Conservation (phyloP, 2,888 invertebrate species). For the Eumacrocentrus americanus region DNA sequence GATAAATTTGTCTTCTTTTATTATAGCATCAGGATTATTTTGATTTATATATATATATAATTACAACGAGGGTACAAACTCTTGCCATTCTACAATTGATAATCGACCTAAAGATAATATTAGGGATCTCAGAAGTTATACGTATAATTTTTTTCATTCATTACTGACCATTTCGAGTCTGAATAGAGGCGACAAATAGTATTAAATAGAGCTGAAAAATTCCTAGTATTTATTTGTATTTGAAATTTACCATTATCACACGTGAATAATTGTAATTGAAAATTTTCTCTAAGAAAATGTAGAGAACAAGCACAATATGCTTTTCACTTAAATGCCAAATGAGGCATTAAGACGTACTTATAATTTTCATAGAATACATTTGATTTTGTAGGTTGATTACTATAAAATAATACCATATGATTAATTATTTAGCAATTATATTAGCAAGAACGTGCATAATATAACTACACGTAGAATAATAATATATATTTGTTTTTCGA, state of each 20-base stretch:
- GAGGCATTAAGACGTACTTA: constrained; percentile 13
- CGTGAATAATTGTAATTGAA: not conserved
- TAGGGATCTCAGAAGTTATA: not conserved
- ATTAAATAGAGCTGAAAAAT: not conserved
- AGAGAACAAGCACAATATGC: no score
- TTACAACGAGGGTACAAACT: constrained; percentile 15
- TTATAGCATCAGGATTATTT: not conserved
- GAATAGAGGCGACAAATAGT: not conserved
- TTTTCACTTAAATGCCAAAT: no score
- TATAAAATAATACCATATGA: not conserved
- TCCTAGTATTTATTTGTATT: not conserved
- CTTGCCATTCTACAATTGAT: not conserved
- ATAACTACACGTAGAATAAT: not conserved
- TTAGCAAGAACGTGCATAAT: no score
- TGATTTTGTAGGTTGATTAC: not conserved
- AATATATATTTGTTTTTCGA: not conserved
- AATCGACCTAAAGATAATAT: not conserved
- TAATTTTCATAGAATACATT: not conserved
- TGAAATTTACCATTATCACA: not conserved
- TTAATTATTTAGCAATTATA: no score
- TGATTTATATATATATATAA: not conserved
- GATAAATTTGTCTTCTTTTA: constrained; percentile 23
- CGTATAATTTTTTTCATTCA: not conserved
- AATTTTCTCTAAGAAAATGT: not conserved
- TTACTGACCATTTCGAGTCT: not conserved